Conservation (phyloP, 2,888 invertebrate genomes). For the Dione vanillae region DNA sequence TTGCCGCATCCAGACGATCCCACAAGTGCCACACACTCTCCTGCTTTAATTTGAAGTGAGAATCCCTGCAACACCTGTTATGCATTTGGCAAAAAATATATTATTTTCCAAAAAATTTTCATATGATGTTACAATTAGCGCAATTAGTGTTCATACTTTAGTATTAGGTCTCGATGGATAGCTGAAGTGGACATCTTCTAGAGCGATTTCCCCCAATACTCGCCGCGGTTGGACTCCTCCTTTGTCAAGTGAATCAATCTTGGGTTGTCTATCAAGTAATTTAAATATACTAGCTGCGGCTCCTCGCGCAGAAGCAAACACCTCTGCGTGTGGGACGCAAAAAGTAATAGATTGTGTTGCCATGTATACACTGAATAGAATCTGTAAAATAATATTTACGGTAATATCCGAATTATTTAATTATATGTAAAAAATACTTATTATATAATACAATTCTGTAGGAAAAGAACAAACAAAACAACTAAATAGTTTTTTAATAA, state of each 20-base stretch:
- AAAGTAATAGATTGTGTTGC: conserved; percentile 91
- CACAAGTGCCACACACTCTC: conserved; percentile 89
- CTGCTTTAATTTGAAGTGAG: conserved; percentile 85
- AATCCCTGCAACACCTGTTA: conserved; percentile 87
- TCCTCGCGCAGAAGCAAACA: conserved; percentile 88
- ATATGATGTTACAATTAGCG: too few species aligned
- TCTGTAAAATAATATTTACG: conserved; percentile 63
- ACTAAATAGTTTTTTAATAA: conserved; percentile 37
- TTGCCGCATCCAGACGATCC: conserved; percentile 92
- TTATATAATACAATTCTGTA: too few species aligned
- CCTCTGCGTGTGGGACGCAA: conserved; percentile 89
- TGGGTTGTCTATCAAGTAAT: conserved; percentile 88
- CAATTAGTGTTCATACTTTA: conserved; percentile 71
- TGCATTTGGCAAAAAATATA: background rate
- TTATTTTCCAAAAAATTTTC: too few species aligned
- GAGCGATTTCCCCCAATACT: conserved; percentile 87
- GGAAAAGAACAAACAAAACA: background rate
- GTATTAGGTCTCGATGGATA: conserved; percentile 92
- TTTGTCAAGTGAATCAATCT: conserved; percentile 87
- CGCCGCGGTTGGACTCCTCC: conserved; percentile 85
- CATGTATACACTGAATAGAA: conserved; percentile 89
- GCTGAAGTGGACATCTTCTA: conserved; percentile 88
- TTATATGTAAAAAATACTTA: too few species aligned
- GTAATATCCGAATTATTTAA: background rate
- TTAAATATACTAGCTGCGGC: conserved; percentile 89